Percentiles rank a stretch among this genome's conserved stretches.
phyloP scores from a whole-genome alignment of 2,797 vertebrate species.

The Anguilla marmorata region DNA sequence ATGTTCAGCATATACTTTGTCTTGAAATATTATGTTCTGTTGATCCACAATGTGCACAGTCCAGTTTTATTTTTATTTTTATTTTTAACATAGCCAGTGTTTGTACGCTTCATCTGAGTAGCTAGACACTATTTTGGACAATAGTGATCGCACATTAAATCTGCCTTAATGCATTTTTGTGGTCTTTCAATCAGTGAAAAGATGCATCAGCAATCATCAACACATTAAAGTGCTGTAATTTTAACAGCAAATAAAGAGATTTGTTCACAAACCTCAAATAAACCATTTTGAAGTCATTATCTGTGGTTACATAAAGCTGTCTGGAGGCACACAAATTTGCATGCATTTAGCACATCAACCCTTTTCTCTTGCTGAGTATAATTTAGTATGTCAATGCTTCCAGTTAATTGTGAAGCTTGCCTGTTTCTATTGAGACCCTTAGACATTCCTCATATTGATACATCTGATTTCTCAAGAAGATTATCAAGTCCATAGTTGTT shows the following conservation, averaged over 20 bases:
- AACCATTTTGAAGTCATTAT: not conserved
- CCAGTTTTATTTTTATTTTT: not conserved
- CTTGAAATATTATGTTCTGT: not conserved
- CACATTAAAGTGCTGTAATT: not conserved
- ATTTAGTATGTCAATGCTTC: not conserved
- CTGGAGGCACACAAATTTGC: not conserved
- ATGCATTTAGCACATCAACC: not conserved
- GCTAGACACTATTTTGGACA: not conserved
- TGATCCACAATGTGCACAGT: not conserved
- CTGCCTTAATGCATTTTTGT: not conserved
- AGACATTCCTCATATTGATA: not conserved
- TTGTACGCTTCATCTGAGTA: not conserved
- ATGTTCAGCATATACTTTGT: not conserved
- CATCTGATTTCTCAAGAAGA: not conserved
- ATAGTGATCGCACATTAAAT: not conserved
- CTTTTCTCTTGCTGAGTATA: not conserved
- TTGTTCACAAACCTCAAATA: not conserved
- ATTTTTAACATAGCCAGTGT: not conserved
- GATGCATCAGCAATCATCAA: not conserved
- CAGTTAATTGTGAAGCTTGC: not conserved
- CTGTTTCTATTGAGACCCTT: not conserved
- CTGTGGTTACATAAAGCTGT: not conserved
- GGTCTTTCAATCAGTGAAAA: not conserved
- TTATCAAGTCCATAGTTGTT: not conserved
- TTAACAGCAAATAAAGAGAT: slow-evolving; percentile 1